Percentiles rank a stretch among this genome's conserved stretches.
phyloP scores from a whole-genome alignment of 2,113 vertebrate genomes.

The Neopipo cinnamomea region DNA sequence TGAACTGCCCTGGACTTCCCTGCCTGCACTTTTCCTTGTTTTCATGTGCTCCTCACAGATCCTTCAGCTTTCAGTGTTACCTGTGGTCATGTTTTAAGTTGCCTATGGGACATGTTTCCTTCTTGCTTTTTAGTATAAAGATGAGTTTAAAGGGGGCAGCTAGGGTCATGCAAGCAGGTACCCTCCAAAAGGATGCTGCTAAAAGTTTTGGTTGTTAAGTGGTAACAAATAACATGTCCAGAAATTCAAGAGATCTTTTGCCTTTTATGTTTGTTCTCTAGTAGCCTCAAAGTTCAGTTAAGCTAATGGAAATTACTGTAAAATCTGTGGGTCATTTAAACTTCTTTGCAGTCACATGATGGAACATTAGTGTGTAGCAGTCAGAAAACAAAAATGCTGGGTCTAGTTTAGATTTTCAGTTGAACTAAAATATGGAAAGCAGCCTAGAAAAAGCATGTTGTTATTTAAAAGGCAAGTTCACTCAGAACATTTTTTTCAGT shows the following conservation, averaged over 20 bases:
- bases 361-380: not conserved
- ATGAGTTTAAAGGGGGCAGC: not conserved
- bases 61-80: not conserved
- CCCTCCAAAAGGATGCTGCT: not conserved
- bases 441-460: not conserved
- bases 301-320: not conserved
- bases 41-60: not conserved
- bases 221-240: not conserved
- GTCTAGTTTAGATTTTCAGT: not conserved
- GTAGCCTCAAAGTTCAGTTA: not conserved
- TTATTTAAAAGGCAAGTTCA: not conserved
- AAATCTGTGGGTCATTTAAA: not conserved
- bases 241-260: not conserved
- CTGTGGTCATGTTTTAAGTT: not conserved
- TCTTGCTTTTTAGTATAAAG: not conserved
- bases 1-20: not conserved
- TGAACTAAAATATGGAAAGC: not conserved
- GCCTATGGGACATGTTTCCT: fast-evolving
- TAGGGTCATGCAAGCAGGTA: not conserved
- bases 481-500: not conserved
- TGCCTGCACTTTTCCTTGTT: not conserved
- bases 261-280: not conserved
- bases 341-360: not conserved
- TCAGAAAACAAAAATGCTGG: not conserved
- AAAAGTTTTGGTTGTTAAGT: not conserved